Conservation (phyloP, 2,797 vertebrate species). For the Malacoctenus gilli region DNA sequence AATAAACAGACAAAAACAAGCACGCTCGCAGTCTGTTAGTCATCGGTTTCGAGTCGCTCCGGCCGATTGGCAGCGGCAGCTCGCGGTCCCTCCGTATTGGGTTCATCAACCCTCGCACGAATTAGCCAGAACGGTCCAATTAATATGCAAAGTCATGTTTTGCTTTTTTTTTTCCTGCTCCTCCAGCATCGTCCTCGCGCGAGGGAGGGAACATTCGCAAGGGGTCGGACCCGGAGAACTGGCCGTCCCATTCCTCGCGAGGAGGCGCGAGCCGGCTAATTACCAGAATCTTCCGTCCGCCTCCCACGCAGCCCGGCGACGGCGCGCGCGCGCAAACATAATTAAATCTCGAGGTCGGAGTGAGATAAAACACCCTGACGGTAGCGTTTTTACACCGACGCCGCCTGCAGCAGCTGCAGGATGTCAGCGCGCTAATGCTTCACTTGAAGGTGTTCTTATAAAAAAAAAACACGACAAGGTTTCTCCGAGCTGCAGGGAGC, state of each 20-base stretch:
- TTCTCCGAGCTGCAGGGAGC: no score
- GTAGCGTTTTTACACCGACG: constrained; percentile 16
- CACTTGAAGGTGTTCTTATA: constrained; percentile 16
- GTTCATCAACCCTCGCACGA: no score
- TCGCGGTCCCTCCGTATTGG: no score
- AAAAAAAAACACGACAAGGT: no score
- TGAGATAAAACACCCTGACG: constrained; percentile 20
- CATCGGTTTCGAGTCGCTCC: constrained; percentile 5
- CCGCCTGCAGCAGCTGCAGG: constrained; percentile 26
- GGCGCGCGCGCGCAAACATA: no score
- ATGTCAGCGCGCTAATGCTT: constrained; percentile 32
- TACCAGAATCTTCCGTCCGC: constrained; percentile 37
- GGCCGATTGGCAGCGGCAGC: no score
- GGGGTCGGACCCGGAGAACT: constrained; percentile 12
- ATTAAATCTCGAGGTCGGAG: constrained; percentile 30
- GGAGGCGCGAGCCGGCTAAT: no score
- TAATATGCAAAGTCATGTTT: constrained; percentile 27
- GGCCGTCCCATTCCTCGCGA: no score
- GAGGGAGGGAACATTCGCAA: neutral
- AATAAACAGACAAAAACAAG: constrained; percentile 73
- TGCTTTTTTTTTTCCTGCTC: no score
- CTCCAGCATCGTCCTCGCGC: no score
- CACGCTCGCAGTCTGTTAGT: neutral
- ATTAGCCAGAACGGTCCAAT: constrained; percentile 36
- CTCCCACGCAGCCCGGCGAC: constrained; percentile 29